These are phyloP conservation scores for Leptinotarsa rubiginosa DNA, from an alignment of 2,888 invertebrate genomes.

Conservation along the genomic window DNA sequence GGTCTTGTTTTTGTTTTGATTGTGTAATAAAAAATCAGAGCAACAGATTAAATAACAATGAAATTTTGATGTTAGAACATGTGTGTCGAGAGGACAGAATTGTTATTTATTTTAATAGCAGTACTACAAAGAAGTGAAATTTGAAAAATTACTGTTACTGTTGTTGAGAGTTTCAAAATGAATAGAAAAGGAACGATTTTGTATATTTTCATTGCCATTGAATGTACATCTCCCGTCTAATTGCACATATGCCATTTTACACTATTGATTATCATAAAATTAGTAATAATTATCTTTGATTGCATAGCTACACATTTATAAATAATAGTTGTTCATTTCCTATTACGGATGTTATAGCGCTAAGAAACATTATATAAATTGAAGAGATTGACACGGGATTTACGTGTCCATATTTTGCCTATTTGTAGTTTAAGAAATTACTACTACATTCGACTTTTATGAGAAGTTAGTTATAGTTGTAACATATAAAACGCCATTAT, in stretches of 20 bases:
- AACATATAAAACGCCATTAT: too few relatives aligned
- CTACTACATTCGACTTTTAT: too few relatives aligned
- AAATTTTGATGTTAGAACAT: conserved; percentile 4
- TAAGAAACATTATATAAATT: too few relatives aligned
- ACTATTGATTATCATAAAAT: conserved; percentile 14
- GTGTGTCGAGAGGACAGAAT: neutral
- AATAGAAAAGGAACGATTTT: neutral
- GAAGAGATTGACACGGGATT: too few relatives aligned
- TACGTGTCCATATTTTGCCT: too few relatives aligned
- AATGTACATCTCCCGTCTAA: neutral
- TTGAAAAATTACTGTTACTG: too few relatives aligned
- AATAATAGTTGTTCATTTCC: neutral
- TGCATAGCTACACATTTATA: neutral
- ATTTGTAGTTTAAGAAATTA: too few relatives aligned
- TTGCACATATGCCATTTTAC: neutral
- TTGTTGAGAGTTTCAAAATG: neutral
- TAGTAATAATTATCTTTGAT: neutral
- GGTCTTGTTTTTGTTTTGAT: conserved; percentile 17
- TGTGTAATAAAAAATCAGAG: conserved; percentile 14
- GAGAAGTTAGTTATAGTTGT: too few relatives aligned
- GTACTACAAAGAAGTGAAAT: conserved; percentile 8
- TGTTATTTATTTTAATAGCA: neutral
- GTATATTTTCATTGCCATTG: neutral
- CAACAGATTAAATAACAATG: conserved; percentile 13
- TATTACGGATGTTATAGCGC: conserved; percentile 7